A percentile compares a stretch with the other conserved stretches of the same genome.
Evolutionary conservation across 2,113 vertebrate species (phyloP).

Genomic region (Carassius auratus): DNA sequence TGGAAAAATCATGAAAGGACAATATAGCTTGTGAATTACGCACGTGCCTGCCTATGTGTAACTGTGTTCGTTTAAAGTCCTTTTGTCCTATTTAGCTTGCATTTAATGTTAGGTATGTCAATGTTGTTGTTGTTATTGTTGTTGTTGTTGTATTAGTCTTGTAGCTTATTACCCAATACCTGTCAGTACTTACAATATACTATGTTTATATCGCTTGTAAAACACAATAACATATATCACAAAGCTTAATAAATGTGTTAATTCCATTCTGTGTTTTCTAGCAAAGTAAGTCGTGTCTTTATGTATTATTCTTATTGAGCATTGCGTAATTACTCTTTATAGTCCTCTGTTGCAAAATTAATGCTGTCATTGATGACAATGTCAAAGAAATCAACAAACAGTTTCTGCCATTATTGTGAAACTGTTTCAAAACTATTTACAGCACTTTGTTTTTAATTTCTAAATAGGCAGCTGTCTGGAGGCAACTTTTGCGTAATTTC

Average conservation of each 20-base stretch:
- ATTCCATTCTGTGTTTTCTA: slow-evolving; percentile 27
- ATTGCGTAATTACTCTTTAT: not conserved
- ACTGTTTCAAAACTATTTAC: not conserved
- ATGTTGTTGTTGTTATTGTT: slow-evolving; percentile 62
- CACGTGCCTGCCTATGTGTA: slow-evolving; percentile 66
- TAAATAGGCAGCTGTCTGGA: not conserved
- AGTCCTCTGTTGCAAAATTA: not conserved
- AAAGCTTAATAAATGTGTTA: slow-evolving; percentile 42
- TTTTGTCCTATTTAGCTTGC: slow-evolving; percentile 49
- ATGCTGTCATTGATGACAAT: not conserved
- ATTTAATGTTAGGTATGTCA: slow-evolving; percentile 57
- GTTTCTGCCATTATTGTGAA: not conserved
- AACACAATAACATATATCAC: slow-evolving; percentile 50
- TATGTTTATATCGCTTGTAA: slow-evolving; percentile 72
- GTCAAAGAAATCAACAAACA: not conserved
- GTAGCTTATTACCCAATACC: slow-evolving; percentile 53
- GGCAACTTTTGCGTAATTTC: not conserved
- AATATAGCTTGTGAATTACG: slow-evolving; percentile 66
- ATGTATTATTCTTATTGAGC: not conserved
- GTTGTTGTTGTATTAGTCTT: slow-evolving; percentile 60
- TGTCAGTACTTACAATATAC: slow-evolving; percentile 47
- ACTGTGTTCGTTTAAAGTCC: slow-evolving; percentile 55
- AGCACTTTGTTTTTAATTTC: not conserved
- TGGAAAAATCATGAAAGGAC: slow-evolving; percentile 47
- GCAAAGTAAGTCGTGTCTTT: not conserved